phyloP scores from a whole-genome alignment of 1,140 invertebrate species.

The Amphibalanus amphitrite region DNA sequence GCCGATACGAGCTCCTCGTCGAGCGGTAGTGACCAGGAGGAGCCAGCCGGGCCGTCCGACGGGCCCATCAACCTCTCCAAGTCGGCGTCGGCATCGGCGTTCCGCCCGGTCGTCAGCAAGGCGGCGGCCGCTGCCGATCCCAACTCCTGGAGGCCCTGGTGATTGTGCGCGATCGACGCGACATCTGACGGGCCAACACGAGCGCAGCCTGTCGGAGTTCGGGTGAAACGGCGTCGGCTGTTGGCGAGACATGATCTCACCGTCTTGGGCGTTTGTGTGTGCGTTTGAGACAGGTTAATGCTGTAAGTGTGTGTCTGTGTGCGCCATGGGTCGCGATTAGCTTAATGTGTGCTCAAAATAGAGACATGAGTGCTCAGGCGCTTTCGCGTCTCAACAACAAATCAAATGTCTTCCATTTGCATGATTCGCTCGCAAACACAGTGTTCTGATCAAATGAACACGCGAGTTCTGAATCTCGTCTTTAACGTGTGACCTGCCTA shows the following conservation, averaged over 20 bases:
- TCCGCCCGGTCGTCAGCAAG: background rate
- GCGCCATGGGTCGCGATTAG: background rate
- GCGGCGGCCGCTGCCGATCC: background rate
- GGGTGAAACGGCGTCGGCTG: background rate
- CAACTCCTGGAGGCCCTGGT: conserved; percentile 3
- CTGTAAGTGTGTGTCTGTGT: too few species aligned
- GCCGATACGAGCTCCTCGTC: background rate
- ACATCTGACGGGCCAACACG: background rate
- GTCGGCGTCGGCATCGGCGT: background rate
- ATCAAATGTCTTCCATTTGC: background rate
- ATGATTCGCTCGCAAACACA: background rate
- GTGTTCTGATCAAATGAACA: background rate
- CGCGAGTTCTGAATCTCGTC: background rate
- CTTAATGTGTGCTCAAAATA: too few species aligned
- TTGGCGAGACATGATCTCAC: background rate
- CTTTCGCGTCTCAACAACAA: background rate
- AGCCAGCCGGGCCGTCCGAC: background rate
- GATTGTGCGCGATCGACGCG: background rate
- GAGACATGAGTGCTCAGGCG: too few species aligned
- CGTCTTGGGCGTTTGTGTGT: too few species aligned
- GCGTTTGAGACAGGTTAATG: too few species aligned
- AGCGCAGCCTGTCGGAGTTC: background rate
- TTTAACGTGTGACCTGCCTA: background rate
- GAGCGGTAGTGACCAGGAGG: background rate
- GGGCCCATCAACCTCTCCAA: background rate